Base-by-base conservation (phyloP, 2,113 vertebrate species). In the Hippocampus comes region DNA sequence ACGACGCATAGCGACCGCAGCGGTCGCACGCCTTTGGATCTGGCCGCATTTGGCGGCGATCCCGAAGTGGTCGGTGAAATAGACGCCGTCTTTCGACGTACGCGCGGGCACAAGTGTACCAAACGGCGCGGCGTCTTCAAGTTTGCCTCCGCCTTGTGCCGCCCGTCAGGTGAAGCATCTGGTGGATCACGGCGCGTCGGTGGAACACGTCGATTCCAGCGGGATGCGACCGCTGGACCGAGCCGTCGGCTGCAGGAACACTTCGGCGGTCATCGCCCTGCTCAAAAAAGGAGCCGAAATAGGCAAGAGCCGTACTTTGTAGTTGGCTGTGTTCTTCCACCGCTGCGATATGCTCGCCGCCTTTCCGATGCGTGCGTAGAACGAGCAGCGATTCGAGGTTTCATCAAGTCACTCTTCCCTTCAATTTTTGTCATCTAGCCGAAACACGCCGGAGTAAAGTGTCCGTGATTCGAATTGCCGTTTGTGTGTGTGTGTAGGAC, bases 201-300 rank as follows among this genome's bases (percentile, higher is more conserved):
- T 99, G 0, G 97, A 99, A 77, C 97, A 99, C 0, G 95, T 98
- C 10, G 97, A 99, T 82, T 97, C 94, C 92, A 99, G 96, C 0
- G 97, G 97, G 57, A 99, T 99, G 97, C 94, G 96, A 2, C 97
- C 97, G 30, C 89, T 99, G 2, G 97, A 99, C 84, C 90, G 97
- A 76, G 97, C 97, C 0, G 96, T 99, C 75, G 97, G 97, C 23
- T 99, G 97, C 89, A 95, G 96, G 67, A 99, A 99, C 92, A 96
- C 97, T 1, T 97, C 97, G 0, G 96, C 98, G 0, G 97, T 99
- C 11, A 94, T 98, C 82, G 95, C 97, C 20, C 93, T 99, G 48
- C 92, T 99, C 86, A 99, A 95, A 89, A 98, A 99, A 91, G 97
- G 97, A 92, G 97, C 97, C 21, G 95, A 98, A 90, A 98, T 99